Evolutionary conservation across 2,797 vertebrate species (phyloP).

Genomic region (Eutrigla gurnardus): DNA sequence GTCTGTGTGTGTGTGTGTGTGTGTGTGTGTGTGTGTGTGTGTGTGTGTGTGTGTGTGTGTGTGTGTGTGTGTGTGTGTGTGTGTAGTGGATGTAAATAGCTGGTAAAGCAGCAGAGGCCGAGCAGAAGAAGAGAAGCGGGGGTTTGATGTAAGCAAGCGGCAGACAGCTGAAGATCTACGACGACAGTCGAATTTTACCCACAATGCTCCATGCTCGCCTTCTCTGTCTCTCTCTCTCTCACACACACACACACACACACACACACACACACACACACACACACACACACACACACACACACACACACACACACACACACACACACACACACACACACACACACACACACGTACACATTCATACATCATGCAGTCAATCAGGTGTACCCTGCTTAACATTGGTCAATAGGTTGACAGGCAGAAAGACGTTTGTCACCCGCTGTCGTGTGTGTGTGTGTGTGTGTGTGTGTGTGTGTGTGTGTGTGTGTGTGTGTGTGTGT

Average conservation of each 20-base stretch:
- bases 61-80: slow-evolving; percentile 28
- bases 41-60: slow-evolving; percentile 18
- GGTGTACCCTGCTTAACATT: slow-evolving; percentile 53
- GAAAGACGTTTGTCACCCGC: slow-evolving; percentile 58
- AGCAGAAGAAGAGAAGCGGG: not conserved
- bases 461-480: slow-evolving; percentile 1
- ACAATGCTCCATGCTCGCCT: slow-evolving; percentile 30
- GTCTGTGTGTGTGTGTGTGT: slow-evolving; percentile 13
- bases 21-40: slow-evolving; percentile 17
- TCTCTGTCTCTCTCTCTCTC: not conserved
- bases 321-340: too few species aligned
- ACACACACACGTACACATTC: slow-evolving; percentile 5
- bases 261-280: too few species aligned
- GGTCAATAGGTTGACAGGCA: slow-evolving; percentile 59
- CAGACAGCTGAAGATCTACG: slow-evolving; percentile 40
- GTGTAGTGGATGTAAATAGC: slow-evolving; percentile 45
- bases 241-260: not conserved
- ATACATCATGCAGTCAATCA: slow-evolving; percentile 65
- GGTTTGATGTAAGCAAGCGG: slow-evolving; percentile 18
- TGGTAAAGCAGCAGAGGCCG: slow-evolving; percentile 9
- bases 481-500: slow-evolving; percentile 29
- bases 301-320: not conserved
- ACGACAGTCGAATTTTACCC: slow-evolving; percentile 38
- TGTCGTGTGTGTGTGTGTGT: slow-evolving; percentile 49
- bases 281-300: not conserved